phyloP scores from a whole-genome alignment of 2,888 invertebrate genomes.

The Spialia ferax region DNA sequence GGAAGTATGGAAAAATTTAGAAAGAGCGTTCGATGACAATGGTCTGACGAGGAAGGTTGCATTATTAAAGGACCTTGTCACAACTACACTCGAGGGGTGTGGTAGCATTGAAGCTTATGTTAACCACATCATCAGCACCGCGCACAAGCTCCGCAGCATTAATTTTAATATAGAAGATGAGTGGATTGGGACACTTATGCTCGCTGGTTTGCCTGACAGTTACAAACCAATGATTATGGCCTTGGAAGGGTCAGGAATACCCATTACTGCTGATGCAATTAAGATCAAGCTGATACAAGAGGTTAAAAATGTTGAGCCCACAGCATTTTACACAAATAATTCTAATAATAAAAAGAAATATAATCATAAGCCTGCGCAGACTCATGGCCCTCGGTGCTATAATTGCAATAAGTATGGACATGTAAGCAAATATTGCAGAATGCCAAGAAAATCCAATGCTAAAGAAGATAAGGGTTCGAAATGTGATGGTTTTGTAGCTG shows the following conservation, averaged over 20 bases:
- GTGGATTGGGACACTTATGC: slow-evolving; percentile 7
- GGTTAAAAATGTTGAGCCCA: slow-evolving; percentile 28
- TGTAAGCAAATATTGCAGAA: slow-evolving; percentile 39
- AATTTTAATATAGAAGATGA: not conserved
- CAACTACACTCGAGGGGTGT: slow-evolving; percentile 19
- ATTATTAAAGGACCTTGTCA: not conserved
- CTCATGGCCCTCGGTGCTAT: slow-evolving; percentile 45
- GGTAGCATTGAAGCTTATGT: slow-evolving; percentile 12
- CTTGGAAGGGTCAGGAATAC: slow-evolving; percentile 37
- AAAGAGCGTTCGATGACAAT: slow-evolving; percentile 46
- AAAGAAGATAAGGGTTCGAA: slow-evolving; percentile 23
- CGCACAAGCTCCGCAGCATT: slow-evolving; percentile 8
- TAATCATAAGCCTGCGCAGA: slow-evolving; percentile 1
- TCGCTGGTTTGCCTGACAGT: slow-evolving; percentile 27
- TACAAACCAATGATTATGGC: slow-evolving; percentile 44
- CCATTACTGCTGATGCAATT: slow-evolving; percentile 42
- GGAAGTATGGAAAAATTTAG: slow-evolving; percentile 43
- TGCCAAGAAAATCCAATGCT: not conserved
- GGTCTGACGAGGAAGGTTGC: slow-evolving; percentile 30
- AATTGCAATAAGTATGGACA: slow-evolving; percentile 44
- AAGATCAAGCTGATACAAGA: slow-evolving; percentile 45
- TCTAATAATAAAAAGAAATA: slow-evolving; percentile 16
- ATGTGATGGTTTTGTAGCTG: slow-evolving; percentile 43
- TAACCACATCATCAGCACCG: slow-evolving; percentile 2
- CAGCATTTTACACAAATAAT: slow-evolving; percentile 23